Percentiles rank a stretch among this genome's conserved stretches.
Conservation (phyloP, 2,888 invertebrate genomes). For the Melinaea menophilus region DNA sequence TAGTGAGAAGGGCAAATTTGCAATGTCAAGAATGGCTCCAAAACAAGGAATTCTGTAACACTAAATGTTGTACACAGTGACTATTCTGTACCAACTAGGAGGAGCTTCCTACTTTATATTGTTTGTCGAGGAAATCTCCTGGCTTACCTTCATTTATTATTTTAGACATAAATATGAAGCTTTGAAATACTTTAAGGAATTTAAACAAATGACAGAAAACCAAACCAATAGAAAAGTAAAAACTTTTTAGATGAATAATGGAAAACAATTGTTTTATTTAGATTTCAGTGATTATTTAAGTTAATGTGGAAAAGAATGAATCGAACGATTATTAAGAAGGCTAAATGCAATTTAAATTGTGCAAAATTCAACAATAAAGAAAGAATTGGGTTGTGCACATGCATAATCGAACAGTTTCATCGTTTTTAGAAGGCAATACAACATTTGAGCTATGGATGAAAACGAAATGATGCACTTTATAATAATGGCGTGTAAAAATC, state of each 20-base stretch:
- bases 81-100: conserved; percentile 11
- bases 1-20: not conserved
- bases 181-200: conserved; percentile 31
- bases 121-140: conserved; percentile 18
- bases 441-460: conserved; percentile 6
- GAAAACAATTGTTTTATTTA: conserved; percentile 16
- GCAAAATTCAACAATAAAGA: not conserved
- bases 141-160: conserved; percentile 34
- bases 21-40: not conserved
- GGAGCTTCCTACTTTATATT: conserved; percentile 30
- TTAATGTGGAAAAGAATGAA: conserved; percentile 13
- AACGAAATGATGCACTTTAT: too few species aligned
- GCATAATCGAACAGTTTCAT: conserved; percentile 6
- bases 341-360: conserved; percentile 17
- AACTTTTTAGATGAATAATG: conserved; percentile 21
- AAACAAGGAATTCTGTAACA: not conserved
- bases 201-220: conserved; percentile 38
- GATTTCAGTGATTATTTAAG: conserved; percentile 6
- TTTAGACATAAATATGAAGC: conserved; percentile 42
- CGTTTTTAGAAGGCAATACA: conserved; percentile 10
- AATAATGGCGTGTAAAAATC: too few species aligned
- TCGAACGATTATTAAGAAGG: conserved; percentile 13
- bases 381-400: conserved; percentile 4
- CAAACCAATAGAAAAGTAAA: conserved; percentile 38
- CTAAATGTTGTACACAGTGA: conserved; percentile 1